Evolutionary conservation across 1,140 invertebrate genomes (phyloP).

Genomic region (Hylyphantes graminicola): DNA sequence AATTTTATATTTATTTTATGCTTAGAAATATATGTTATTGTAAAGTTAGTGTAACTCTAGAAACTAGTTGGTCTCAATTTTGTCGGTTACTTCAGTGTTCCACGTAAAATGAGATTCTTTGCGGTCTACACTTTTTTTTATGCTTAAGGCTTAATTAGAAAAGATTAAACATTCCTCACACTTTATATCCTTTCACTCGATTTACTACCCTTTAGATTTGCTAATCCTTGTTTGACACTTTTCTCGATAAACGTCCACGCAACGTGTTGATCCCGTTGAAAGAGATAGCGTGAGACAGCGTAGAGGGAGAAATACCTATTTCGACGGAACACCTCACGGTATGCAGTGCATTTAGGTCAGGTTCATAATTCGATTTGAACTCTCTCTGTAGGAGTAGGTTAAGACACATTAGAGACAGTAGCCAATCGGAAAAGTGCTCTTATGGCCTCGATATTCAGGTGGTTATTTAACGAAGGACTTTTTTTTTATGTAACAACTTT

Average conservation of each 20-base stretch:
- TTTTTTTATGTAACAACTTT: neutral
- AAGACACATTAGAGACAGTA: constrained; percentile 27
- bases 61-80: neutral
- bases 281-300: constrained; percentile 23
- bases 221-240: constrained; percentile 44
- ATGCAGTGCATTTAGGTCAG: constrained; percentile 44
- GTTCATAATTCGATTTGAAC: constrained; percentile 43
- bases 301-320: neutral
- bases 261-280: constrained; percentile 33
- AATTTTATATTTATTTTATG: neutral
- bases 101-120: no score
- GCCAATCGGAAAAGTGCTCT: constrained; percentile 29
- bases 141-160: no score
- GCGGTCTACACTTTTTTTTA: no score
- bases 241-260: constrained; percentile 23
- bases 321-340: constrained; percentile 20
- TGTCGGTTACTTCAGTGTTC: no score
- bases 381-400: constrained; percentile 23
- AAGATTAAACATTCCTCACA: no score
- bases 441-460: constrained; percentile 30
- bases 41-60: no score
- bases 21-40: neutral
- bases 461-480: constrained; percentile 22
- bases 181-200: no score
- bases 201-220: no score